Evolutionary conservation across 2,888 invertebrate species (phyloP).

Genomic region (Pachymerium ferrugineum): DNA sequence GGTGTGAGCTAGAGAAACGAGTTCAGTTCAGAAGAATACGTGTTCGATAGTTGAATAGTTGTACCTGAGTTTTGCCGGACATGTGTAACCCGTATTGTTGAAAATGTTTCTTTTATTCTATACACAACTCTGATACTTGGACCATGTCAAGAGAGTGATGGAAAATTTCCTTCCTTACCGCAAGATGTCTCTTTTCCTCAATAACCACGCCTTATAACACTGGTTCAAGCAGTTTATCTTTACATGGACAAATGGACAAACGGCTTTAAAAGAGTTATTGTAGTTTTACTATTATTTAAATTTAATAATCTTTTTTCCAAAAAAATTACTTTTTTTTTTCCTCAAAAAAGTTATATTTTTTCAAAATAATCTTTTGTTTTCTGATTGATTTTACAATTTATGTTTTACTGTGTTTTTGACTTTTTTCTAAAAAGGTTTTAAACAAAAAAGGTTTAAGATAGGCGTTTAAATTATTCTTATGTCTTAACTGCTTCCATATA

Average conservation of each 20-base stretch:
- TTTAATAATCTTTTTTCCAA: background rate
- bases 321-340: background rate
- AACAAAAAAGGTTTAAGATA: background rate
- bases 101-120: background rate
- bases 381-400: background rate
- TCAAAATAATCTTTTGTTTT: background rate
- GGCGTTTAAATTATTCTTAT: background rate
- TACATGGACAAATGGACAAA: background rate
- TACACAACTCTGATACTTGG: background rate
- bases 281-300: background rate
- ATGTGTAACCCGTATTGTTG: background rate
- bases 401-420: background rate
- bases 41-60: background rate
- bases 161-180: slow-evolving; percentile 31
- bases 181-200: slow-evolving; percentile 33
- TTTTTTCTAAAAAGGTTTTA: background rate
- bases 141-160: slow-evolving; percentile 28
- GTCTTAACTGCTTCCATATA: background rate
- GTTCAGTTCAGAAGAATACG: background rate
- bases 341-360: background rate
- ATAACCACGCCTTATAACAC: slow-evolving; percentile 29
- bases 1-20: background rate
- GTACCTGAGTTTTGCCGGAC: slow-evolving; percentile 19
- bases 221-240: slow-evolving; percentile 25
- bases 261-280: background rate